Conservation (phyloP, 2,797 vertebrate species). For the Bufotes viridis region DNA sequence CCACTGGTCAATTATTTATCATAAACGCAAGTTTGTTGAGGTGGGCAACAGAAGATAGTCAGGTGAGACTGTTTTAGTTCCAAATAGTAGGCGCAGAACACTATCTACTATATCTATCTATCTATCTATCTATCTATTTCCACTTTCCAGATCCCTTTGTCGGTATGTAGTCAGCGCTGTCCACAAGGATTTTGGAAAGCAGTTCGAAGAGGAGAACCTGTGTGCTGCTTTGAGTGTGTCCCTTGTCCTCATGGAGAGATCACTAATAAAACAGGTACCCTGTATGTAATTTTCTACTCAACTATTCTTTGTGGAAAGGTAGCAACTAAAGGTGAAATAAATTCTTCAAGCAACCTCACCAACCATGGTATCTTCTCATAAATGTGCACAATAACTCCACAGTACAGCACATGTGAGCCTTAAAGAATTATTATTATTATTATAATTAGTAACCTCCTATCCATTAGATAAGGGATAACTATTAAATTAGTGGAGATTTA, state of each 20-base stretch:
- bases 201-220: slow-evolving; percentile 22
- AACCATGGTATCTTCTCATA: too few species aligned
- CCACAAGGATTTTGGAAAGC: slow-evolving; percentile 26
- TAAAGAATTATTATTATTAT: too few species aligned
- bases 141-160: slow-evolving; percentile 7
- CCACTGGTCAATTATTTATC: neutral
- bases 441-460: too few species aligned
- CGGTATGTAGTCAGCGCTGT: slow-evolving; percentile 36
- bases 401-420: too few species aligned
- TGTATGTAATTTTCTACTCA: neutral
- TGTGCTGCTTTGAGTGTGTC: slow-evolving; percentile 39
- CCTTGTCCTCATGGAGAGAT: slow-evolving; percentile 40
- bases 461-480: too few species aligned
- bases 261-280: slow-evolving; percentile 23
- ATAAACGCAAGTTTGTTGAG: slow-evolving; percentile 31
- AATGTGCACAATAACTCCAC: too few species aligned
- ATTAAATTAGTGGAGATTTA: too few species aligned
- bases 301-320: neutral
- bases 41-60: neutral
- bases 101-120: neutral
- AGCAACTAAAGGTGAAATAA: neutral
- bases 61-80: neutral
- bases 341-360: neutral
- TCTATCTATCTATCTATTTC: neutral
- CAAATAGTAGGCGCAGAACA: neutral